Base-by-base conservation (phyloP, 2,797 vertebrate genomes). In the Psittacula derbiana region DNA sequence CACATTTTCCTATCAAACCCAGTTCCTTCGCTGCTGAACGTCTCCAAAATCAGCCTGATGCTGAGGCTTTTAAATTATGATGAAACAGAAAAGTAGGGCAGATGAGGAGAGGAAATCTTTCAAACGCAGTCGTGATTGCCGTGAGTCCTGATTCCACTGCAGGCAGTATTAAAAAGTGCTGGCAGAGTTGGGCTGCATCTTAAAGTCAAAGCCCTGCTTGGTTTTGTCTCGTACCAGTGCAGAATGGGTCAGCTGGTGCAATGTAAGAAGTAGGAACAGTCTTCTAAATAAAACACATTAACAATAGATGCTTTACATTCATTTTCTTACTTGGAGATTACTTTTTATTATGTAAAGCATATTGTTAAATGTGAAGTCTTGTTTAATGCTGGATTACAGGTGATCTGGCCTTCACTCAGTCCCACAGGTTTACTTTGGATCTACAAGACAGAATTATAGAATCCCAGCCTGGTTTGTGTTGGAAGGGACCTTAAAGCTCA, bases 11-110 rank as follows among this genome's bases (percentile, higher is more conserved):
- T 76, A 13, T 55, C 62, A 72, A 78, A 62, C 38, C 44, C 38
- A 81, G 36, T 11, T 86, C 49, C 73, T 81, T 53, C 57, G 31
- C 69, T 92, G 74, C 44, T 60, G 44, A 94, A 53, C 44, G 57
- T 49, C 61, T 92, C 61, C 57, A 78, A 89, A 93, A 86, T 65
- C 84, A 91, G 81, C 71, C 86, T 73, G 55, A 58, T 65, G 62
- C 81, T 0, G 25, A 89, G 28, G 65, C 49, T 94, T 92, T 80
- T 50, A 90, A 71, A 55, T 66, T n/a, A 19, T 25, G 57, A 84
- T 76, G 81, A 70, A 80, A 65, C 49, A 55, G 41, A 75, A 90
- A 92, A 93, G 86, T 89, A 93, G 86, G 87, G 58, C 93, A 96
- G 71, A 58, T 36, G 53, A 50, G 31, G 41, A 87, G 41, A 78